Evolutionary conservation across 2,888 invertebrate genomes (phyloP).

Genomic region (Frankliniella intonsa): DNA sequence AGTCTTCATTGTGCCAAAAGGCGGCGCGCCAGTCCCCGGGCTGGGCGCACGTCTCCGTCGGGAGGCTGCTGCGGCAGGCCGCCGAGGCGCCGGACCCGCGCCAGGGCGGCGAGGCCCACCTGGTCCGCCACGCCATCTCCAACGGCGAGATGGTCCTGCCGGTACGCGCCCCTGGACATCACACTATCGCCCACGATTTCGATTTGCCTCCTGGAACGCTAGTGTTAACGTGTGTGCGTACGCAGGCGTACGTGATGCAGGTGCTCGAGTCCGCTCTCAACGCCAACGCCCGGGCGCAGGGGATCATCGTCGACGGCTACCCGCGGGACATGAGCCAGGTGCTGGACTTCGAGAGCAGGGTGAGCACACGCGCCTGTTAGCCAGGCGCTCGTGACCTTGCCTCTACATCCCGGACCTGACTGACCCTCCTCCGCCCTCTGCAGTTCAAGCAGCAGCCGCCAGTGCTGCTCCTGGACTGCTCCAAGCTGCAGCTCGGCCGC

Average conservation of each 20-base stretch:
- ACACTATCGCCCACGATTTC: too few species aligned
- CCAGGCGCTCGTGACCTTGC: too few species aligned
- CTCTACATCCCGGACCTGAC: too few species aligned
- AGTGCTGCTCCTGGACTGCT: constrained; percentile 82
- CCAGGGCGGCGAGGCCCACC: constrained; percentile 52
- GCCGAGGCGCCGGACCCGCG: constrained; percentile 52
- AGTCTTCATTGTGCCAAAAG: constrained; percentile 70
- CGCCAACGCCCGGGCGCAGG: constrained; percentile 58
- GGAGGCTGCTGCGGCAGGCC: constrained; percentile 68
- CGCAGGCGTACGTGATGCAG: constrained; percentile 67
- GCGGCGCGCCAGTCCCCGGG: constrained; percentile 64
- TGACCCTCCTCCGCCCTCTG: too few species aligned
- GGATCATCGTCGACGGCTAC: constrained; percentile 90
- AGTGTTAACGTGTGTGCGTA: not conserved
- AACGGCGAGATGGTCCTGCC: constrained; percentile 74
- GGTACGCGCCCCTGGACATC: too few species aligned
- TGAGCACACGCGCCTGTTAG: constrained; percentile 44
- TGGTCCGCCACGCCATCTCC: constrained; percentile 64
- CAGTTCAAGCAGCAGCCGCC: constrained; percentile 74
- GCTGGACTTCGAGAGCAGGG: constrained; percentile 82
- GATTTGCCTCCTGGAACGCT: too few species aligned
- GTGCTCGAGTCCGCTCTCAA: constrained; percentile 67
- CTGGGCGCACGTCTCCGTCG: constrained; percentile 75
- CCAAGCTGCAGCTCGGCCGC: constrained; percentile 79
- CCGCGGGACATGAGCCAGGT: constrained; percentile 88